These are phyloP conservation scores for Lithodes maja DNA, from an alignment of 2,888 invertebrate species.

Conservation along the genomic window DNA sequence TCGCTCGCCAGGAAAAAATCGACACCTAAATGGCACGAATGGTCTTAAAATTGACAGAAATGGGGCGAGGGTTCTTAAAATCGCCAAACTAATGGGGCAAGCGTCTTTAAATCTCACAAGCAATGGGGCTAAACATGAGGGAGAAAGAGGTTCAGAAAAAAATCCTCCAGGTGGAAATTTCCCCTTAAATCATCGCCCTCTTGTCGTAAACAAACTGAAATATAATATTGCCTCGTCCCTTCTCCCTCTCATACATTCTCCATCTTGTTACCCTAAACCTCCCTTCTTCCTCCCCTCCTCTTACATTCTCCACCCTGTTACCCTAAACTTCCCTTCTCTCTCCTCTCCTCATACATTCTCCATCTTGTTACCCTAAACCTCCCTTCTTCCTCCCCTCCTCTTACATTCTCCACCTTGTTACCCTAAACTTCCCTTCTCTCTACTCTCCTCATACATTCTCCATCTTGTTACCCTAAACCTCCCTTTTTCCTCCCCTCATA, in stretches of 20 bases:
- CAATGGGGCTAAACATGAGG: too few species aligned
- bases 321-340: not conserved
- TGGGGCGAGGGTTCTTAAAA: too few species aligned
- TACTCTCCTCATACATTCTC: not conserved
- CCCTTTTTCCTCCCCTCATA: not conserved
- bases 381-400: not conserved
- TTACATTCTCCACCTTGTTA: not conserved
- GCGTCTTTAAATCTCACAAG: too few species aligned
- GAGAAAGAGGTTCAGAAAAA: too few species aligned
- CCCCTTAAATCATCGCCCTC: too few species aligned
- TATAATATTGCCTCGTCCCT: not conserved
- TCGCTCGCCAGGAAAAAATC: too few species aligned
- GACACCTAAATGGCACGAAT: too few species aligned
- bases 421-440: not conserved
- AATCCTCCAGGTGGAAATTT: too few species aligned
- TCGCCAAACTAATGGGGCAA: too few species aligned
- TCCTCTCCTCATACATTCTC: not conserved
- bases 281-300: not conserved
- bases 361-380: not conserved
- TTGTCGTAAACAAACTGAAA: too few species aligned
- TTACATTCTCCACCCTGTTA: not conserved
- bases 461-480: not conserved
- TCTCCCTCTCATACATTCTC: not conserved
- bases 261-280: not conserved
- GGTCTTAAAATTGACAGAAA: too few species aligned